A percentile compares a stretch with the other conserved stretches of the same genome.
Evolutionary conservation across 2,797 vertebrate species (phyloP).

Genomic region (Labroides dimidiatus): DNA sequence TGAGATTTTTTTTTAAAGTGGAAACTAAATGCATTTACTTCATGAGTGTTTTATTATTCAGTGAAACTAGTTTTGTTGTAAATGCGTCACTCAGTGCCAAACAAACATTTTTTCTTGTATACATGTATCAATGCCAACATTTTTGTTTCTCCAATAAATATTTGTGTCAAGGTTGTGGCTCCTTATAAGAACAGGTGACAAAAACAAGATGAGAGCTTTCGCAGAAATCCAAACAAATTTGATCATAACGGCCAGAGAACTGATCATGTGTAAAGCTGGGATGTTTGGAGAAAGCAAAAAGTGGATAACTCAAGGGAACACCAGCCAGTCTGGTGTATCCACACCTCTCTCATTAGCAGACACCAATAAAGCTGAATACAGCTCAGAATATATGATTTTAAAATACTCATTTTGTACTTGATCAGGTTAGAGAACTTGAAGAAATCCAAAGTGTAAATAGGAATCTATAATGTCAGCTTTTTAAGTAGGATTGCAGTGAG

Average conservation of each 20-base stretch:
- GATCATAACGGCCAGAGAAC: slow-evolving; percentile 18
- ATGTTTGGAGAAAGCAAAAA: slow-evolving; percentile 27
- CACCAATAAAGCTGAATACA: slow-evolving; percentile 61
- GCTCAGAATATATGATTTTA: slow-evolving; percentile 68
- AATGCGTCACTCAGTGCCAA: not conserved
- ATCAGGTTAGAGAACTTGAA: slow-evolving; percentile 79
- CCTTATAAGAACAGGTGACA: not conserved
- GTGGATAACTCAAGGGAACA: slow-evolving; percentile 61
- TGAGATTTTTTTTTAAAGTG: not conserved
- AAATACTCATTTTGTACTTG: slow-evolving; percentile 81
- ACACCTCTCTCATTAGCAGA: slow-evolving; percentile 70
- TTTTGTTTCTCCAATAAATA: not conserved
- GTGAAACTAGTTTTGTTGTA: too few relatives aligned
- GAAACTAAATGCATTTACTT: not conserved
- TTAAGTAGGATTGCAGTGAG: slow-evolving; percentile 42
- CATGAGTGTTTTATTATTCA: not conserved
- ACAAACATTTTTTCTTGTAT: not conserved
- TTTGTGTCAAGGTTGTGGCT: not conserved
- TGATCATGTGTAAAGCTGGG: slow-evolving; percentile 22
- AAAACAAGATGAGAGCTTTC: not conserved
- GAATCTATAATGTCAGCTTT: slow-evolving; percentile 69
- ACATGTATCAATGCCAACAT: not conserved
- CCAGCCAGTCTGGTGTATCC: slow-evolving; percentile 50
- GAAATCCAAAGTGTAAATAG: slow-evolving; percentile 76
- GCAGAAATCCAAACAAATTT: slow-evolving; percentile 1